phyloP scores from a whole-genome alignment of 2,797 vertebrate genomes.

The Peromyscus melanophrys region DNA sequence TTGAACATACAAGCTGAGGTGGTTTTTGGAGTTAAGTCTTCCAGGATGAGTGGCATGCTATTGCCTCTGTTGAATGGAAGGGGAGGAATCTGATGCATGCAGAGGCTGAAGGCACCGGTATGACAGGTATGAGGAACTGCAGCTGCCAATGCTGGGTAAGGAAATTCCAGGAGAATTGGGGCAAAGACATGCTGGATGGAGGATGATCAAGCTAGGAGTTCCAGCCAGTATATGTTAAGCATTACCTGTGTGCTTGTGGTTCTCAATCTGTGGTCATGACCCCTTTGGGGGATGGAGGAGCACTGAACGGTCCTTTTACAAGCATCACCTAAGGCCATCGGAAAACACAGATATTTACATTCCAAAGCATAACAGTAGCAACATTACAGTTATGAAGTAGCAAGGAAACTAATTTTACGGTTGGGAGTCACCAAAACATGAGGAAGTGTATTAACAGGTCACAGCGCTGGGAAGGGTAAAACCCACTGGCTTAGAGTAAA shows the following conservation, averaged over 20 bases:
- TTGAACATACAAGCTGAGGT: not conserved
- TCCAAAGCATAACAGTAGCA: not conserved
- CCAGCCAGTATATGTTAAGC: fast-evolving
- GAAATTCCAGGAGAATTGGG: not conserved
- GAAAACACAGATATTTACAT: not conserved
- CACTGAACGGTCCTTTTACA: not conserved
- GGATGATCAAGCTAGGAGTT: not conserved
- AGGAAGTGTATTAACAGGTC: not conserved
- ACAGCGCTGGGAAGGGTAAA: not conserved
- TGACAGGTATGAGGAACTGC: slow-evolving; percentile 1
- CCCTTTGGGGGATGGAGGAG: no score
- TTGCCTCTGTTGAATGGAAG: fast-evolving
- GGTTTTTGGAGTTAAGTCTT: not conserved
- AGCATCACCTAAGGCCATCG: not conserved
- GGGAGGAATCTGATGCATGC: not conserved
- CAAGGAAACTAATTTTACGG: no score
- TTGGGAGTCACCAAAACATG: not conserved
- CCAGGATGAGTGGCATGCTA: not conserved
- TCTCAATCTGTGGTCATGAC: not conserved
- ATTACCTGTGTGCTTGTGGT: not conserved
- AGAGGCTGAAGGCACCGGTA: not conserved
- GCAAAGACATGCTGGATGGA: not conserved
- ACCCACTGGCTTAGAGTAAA: not conserved
- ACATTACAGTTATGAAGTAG: not conserved
- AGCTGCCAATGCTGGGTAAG: not conserved